phyloP scores from a whole-genome alignment of 1,140 invertebrate genomes.

The Dysdera silvatica region DNA sequence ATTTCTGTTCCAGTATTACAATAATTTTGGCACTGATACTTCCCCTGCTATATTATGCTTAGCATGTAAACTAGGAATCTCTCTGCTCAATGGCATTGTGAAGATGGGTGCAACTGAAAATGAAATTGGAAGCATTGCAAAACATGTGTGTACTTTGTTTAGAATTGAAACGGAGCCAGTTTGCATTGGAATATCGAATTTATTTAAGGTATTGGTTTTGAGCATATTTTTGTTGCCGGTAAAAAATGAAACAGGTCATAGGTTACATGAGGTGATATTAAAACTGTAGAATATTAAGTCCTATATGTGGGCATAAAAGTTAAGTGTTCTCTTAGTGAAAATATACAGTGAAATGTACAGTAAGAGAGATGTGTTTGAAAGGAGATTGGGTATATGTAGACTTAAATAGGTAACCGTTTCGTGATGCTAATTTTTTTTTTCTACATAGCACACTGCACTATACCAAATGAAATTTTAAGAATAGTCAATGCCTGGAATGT shows the following conservation, averaged over 20 bases:
- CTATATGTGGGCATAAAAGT: neutral
- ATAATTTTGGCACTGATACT: no score
- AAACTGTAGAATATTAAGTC: neutral
- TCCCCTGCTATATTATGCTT: constrained; percentile 17
- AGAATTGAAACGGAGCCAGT: constrained; percentile 25
- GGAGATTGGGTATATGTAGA: neutral
- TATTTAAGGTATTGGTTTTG: constrained; percentile 28
- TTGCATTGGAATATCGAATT: constrained; percentile 28
- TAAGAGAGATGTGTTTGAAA: neutral
- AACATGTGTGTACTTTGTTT: constrained; percentile 24
- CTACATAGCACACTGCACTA: no score
- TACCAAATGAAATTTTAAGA: no score
- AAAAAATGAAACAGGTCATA: neutral
- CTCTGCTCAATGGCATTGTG: constrained; percentile 26
- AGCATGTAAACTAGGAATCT: constrained; percentile 27
- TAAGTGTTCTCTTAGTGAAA: neutral
- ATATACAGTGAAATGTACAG: neutral
- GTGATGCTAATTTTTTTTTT: no score
- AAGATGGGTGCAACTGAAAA: constrained; percentile 27
- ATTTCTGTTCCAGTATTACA: no score
- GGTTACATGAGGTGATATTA: neutral
- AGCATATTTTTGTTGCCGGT: neutral
- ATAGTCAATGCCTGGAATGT: no score
- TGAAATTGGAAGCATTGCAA: constrained; percentile 26
- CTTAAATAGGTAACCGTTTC: no score